Conservation (phyloP, 1,140 invertebrate genomes). For the Hesperophylax magnus region DNA sequence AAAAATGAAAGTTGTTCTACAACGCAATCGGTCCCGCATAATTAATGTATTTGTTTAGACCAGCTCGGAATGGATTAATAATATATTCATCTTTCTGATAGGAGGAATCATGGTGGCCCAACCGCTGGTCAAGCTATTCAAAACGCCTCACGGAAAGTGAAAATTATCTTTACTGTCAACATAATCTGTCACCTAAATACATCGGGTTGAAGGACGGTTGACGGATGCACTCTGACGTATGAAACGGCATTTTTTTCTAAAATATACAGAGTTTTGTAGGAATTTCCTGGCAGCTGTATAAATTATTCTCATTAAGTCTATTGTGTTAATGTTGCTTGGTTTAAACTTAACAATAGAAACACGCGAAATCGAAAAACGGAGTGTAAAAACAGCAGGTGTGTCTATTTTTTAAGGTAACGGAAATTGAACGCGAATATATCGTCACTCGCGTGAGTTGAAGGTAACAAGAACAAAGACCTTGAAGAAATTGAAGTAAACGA, state of each 20-base stretch:
- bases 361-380: too few relatives aligned
- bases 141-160: neutral
- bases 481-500: too few relatives aligned
- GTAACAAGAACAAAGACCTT: too few relatives aligned
- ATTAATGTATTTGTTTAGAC: constrained; percentile 1
- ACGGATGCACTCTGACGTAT: neutral
- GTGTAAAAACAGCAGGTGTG: too few relatives aligned
- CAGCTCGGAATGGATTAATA: neutral
- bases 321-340: too few relatives aligned
- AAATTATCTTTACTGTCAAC: neutral
- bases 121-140: neutral
- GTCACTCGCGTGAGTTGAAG: too few relatives aligned
- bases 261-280: too few relatives aligned
- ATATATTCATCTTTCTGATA: constrained; percentile 3
- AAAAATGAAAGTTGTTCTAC: constrained; percentile 51
- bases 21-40: constrained; percentile 15
- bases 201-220: neutral
- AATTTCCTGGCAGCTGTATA: too few relatives aligned
- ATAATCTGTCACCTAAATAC: neutral
- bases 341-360: too few relatives aligned
- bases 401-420: too few relatives aligned
- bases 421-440: too few relatives aligned
- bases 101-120: neutral
- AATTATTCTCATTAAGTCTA: too few relatives aligned
- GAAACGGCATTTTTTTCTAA: neutral